Percentiles rank a stretch among this genome's conserved stretches.
These are phyloP conservation scores for Notamacropus eugenii DNA, from an alignment of 2,797 vertebrate species.

Conservation along the genomic window DNA sequence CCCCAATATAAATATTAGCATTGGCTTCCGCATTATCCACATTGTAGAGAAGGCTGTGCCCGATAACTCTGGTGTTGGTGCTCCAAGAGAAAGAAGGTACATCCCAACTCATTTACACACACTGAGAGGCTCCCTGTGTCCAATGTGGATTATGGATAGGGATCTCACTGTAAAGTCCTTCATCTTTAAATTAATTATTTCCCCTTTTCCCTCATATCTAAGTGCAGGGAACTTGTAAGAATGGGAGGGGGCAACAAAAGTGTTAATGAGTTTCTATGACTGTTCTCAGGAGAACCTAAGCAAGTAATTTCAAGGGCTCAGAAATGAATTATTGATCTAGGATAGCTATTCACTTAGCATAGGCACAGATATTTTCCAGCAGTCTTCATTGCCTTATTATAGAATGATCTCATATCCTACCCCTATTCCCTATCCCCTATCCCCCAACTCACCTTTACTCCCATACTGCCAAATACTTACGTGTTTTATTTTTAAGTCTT, in stretches of 20 bases:
- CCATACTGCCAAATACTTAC: slow-evolving; percentile 30
- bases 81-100: neutral
- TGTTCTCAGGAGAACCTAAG: slow-evolving; percentile 9
- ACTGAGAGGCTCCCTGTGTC: neutral
- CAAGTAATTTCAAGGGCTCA: slow-evolving; percentile 44
- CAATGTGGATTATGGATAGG: neutral
- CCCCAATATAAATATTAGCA: neutral
- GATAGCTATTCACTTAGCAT: slow-evolving; percentile 10
- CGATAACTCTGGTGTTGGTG: neutral
- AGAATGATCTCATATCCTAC: neutral
- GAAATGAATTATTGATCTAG: slow-evolving; percentile 39
- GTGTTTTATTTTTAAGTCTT: slow-evolving; percentile 37
- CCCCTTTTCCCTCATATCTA: neutral
- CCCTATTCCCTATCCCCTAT: neutral
- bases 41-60: neutral
- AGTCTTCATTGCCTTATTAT: slow-evolving; percentile 29
- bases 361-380: slow-evolving; percentile 39
- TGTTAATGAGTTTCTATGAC: slow-evolving; percentile 7
- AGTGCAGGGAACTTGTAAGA: neutral
- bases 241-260: slow-evolving; percentile 12
- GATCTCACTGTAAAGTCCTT: neutral
- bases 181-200: neutral
- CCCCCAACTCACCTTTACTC: neutral
- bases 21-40: neutral
- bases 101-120: neutral